Evolutionary conservation across 2,888 invertebrate genomes (phyloP), one percentile per base, ranked within the genome.

Genomic region (Syrphus vitripennis): DNA sequence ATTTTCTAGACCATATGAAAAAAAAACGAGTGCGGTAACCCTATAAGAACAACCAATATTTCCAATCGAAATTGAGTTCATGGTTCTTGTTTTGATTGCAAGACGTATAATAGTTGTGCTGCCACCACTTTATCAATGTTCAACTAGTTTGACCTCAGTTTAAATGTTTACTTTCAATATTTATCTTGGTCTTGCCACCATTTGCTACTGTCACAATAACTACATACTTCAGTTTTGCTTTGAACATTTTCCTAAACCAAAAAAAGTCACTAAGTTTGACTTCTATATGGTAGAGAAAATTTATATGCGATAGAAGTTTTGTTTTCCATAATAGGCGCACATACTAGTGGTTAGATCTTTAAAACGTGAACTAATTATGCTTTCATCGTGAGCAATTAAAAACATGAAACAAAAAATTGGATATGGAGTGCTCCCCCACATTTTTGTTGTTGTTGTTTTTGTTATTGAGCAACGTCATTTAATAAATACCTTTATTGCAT

Each of bases 61-160:
- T 70, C 65, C 70, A 61, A 80, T 80, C 42, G 50, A 19, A 71
- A 83, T 53, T 83, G 79, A 80, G 80, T 76, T 80, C 79, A 83
- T 75, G 79, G 83, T 34, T 79, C 55, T 69, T 65, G 67, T 59
- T 34, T 42, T 19, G 42, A 57, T 83, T 78, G 69, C 65, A 48
- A 75, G 45, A 63, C 55, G 76, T 45, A 6, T 9, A 34, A 9
- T 3, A 50, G 14, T 50, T 5, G 24, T 55, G 34, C 14, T 59
- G 59, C 55, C 21, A 45, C 40, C 10, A 61, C 59, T 69, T 69
- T 31, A 40, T 45, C 61, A 45, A 57, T 42, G 65, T 59, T 83
- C 59, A 83, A 83, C 80, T 80, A 75, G 80, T 83, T 83, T 83
- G 80, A 83, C 83, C 79, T 83, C 83, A 70, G 75, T 59, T 29